Base-by-base conservation (phyloP, 2,113 vertebrate genomes). In the Callaeas wilsoni region DNA sequence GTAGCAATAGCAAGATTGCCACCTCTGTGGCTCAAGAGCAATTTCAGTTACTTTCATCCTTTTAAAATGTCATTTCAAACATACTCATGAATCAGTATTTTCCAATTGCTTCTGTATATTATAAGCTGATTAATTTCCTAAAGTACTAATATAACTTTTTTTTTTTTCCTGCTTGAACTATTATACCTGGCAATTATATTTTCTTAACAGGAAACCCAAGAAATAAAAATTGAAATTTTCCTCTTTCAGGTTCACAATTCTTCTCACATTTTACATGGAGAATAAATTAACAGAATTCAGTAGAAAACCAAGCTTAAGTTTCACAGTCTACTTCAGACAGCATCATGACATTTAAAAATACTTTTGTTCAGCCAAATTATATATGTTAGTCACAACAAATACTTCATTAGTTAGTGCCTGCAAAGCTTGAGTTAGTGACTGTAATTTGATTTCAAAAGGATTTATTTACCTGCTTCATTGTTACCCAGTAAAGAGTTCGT, bases 21-120 rank as follows among this genome's bases (percentile, higher is more conserved):
- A 70, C n/a, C 65, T 94, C 84, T 81, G 60, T 95, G 87, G 88
- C 93, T 93, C 74, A 93, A 87, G 87, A 94, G 33, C 71, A 96
- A 95, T 95, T 96, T 92, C 93, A 96, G 62, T 93, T 96, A 96
- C 65, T 97, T 97, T 74, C 88, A 92, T 82, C 15, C 77, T 96
- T 95, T 96, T 62, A 97, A 97, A 97, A 96, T 93, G 81, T 86
- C 49, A 94, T 93, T 97, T 97, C 74, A 87, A 90, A 96, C 68
- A 94, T 75, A 85, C 69, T 96, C 60, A 84, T 37, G 68, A 71
- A 87, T 87, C 68, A 73, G 23, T 96, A 75, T 93, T 97, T 94
- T 73, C 75, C 97, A 96, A 95, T 96, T 96, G 81, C 86, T 92
- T 95, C 89, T 87, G 76, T 81, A 68, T 89, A 94, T 95, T 96